Evolutionary conservation across 2,113 vertebrate genomes (phyloP).

Genomic region (Leptodactylus fuscus): DNA sequence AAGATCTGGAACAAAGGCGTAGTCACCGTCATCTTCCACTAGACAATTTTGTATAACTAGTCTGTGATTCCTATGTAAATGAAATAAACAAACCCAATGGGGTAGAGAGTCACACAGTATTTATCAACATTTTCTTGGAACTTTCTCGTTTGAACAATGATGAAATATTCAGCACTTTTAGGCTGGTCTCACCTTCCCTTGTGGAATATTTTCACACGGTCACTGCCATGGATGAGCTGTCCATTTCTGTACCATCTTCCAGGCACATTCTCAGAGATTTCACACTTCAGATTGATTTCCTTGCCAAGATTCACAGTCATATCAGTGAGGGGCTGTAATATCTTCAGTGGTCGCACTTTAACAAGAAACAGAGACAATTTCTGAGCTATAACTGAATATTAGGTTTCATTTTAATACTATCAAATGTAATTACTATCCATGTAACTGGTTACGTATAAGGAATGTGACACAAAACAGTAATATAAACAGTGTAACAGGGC

Average conservation of each 20-base stretch:
- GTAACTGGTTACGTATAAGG: background rate
- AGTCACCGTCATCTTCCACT: slow-evolving; percentile 91
- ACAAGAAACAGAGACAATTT: slow-evolving; percentile 25
- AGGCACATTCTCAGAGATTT: slow-evolving; percentile 88
- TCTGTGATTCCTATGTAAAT: slow-evolving; percentile 82
- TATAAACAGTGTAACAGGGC: background rate
- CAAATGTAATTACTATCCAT: background rate
- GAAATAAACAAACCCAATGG: too few relatives aligned
- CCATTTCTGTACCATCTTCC: slow-evolving; percentile 98
- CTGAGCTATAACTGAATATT: background rate
- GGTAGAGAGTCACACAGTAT: too few relatives aligned
- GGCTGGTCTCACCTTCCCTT: slow-evolving; percentile 82
- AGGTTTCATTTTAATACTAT: too few relatives aligned
- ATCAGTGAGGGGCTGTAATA: slow-evolving; percentile 85
- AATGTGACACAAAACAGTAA: background rate
- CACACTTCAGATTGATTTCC: slow-evolving; percentile 89
- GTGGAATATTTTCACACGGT: slow-evolving; percentile 87
- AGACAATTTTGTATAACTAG: slow-evolving; percentile 80
- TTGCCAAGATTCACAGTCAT: slow-evolving; percentile 85
- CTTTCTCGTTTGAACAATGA: too few relatives aligned
- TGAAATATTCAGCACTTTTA: background rate
- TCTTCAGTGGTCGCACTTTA: slow-evolving; percentile 92
- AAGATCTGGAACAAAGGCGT: slow-evolving; percentile 92
- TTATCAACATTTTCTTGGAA: too few relatives aligned
- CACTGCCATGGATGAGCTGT: slow-evolving; percentile 85